Evolutionary conservation across 2,888 invertebrate genomes (phyloP), one percentile per base, ranked within the genome.

Genomic region (Gibbula magus): DNA sequence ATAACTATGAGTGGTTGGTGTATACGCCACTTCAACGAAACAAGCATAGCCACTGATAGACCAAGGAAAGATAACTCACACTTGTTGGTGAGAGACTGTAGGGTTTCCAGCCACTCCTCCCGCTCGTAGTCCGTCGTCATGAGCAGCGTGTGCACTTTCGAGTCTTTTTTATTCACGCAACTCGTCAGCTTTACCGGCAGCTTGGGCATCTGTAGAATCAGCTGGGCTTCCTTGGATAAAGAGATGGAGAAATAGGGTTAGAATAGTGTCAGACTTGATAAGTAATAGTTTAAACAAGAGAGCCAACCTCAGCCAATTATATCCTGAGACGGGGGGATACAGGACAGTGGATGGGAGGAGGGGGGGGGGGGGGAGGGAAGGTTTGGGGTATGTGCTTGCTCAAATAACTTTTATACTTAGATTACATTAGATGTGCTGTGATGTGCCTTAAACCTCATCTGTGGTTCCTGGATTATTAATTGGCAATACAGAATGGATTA

Each of bases 91-190:
- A 86, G 87, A 29, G 96, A 96, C 86, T 96, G 95, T 85, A 98
- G 96, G 2, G 98, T 96, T 92, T 98, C 98, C 86, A 97, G 95
- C 98, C 98, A 98, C 92, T 98, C 97, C 84, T 96, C 96, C 78
- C 97, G 94, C 93, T 98, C 98, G 91, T 96, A 98, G 93, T 98
- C 98, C 0, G 98, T 98, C 86, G 97, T 97, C 89, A 98, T 94
- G 93, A 98, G 97, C 94, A 98, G 97, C 79, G 96, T 95, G 87
- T 94, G 94, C 0, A 86, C 88, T 39, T 85, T 85, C n/a, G 83
- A 86, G 8, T 79, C 76, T 22, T 83, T 80, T 13, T n/a, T n/a
- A n/a, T 45, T 45, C 5, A 13, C 45, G 13, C 10, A 45, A 86
- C 96, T 96, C 75, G 95, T 95, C 79, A 98, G 95, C 73, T 96